Percentiles rank a stretch among this genome's conserved stretches.
phyloP scores from a whole-genome alignment of 1,140 invertebrate species.

The Teleopsis dalmanni region DNA sequence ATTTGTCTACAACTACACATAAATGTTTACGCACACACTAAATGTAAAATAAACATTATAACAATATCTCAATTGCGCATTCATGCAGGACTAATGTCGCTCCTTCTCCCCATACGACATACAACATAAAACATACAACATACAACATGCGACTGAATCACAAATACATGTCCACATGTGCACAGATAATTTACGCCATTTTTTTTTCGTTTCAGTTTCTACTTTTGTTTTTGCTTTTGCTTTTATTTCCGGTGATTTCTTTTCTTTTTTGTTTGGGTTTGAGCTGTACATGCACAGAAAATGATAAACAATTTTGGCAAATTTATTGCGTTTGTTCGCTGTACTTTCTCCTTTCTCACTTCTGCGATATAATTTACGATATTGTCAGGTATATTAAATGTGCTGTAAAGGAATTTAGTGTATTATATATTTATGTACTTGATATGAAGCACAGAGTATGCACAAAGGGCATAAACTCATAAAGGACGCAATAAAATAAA shows the following conservation, averaged over 20 bases:
- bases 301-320: conserved; percentile 10
- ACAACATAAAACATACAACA: neutral
- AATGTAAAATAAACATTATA: conserved; percentile 3
- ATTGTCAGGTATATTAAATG: conserved; percentile 9
- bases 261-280: too few species aligned
- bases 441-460: too few species aligned
- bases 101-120: too few species aligned
- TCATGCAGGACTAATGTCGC: conserved; percentile 8
- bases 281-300: too few species aligned
- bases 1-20: neutral
- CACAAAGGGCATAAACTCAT: too few species aligned
- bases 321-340: conserved; percentile 8
- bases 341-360: conserved; percentile 4
- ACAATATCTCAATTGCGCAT: conserved; percentile 8
- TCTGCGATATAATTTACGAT: conserved; percentile 9
- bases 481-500: too few species aligned
- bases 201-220: too few species aligned
- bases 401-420: too few species aligned
- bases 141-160: neutral
- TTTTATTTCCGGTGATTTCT: too few species aligned
- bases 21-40: conserved; percentile 5
- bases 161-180: neutral
- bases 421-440: too few species aligned
- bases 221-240: too few species aligned
- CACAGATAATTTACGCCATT: too few species aligned